Evolutionary conservation across 2,113 vertebrate genomes (phyloP), one percentile per base, ranked within the genome.

Genomic region (Chlamydotis undulata): DNA sequence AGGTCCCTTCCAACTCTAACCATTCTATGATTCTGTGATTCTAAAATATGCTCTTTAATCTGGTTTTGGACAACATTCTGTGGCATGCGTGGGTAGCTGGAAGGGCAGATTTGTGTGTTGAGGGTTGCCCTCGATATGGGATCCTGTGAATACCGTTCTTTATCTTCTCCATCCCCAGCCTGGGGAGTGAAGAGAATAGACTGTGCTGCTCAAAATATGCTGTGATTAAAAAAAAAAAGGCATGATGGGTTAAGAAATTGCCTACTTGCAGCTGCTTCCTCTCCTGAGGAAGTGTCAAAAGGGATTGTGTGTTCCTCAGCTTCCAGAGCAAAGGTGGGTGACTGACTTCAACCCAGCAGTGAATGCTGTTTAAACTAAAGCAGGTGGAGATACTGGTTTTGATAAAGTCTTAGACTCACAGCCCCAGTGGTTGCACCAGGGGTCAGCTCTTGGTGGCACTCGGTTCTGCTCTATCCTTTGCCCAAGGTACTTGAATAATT

Each of bases 401-500:
- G 41, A 18, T 55, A 4, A 39, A 56, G 19, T 24, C 28, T 37
- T 63, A 24, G 41, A 3, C 22, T 57, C 29, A 12, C 21, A 45
- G 21, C 14, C 47, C 31, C 10, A 1, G 9, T 45, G 35, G 7
- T 19, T 21, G 21, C n/a, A 22, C 12, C 26, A 24, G 8, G 35
- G 6, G 6, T 75, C 22, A 49, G 33, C 56, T 39, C 5, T 7
- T 59, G 22, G 14, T 50, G 24, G 4, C 17, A 43, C 7, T 24
- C 7, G 15, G 56, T 41, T 57, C 53, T 67, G 23, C 53, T 60
- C 35, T 39, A 2, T 52, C 64, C 29, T 64, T 82, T 49, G 13
- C 21, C 33, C 0, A 1, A 65, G 12, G 6, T 23, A 9, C 13
- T 18, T 1, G 1, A 35, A 31, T 22, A 10, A 19, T 78, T 52